These are phyloP conservation scores for Ianthella basta DNA, from an alignment of 37 sponge, comb jelly and placozoan species.

Conservation along the genomic window DNA sequence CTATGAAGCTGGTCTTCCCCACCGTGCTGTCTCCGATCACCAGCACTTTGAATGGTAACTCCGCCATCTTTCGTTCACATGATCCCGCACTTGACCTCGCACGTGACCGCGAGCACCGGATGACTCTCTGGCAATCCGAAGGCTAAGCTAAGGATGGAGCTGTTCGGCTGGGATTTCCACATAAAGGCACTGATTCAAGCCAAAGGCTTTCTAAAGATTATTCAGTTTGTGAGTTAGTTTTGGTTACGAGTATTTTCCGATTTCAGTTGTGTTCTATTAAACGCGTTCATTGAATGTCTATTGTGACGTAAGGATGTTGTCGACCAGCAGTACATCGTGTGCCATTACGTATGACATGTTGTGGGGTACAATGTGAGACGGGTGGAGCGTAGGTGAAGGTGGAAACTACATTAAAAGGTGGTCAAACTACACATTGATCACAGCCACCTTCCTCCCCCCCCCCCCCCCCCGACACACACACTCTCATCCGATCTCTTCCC, in stretches of 20 bases:
- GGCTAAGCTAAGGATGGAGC: background rate
- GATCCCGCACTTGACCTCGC: background rate
- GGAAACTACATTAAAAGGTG: too few relatives aligned
- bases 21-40: conserved; percentile 44
- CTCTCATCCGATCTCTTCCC: background rate
- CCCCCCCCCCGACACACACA: background rate
- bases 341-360: too few relatives aligned
- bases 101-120: background rate
- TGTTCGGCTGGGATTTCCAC: conserved; percentile 45
- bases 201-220: conserved; percentile 73
- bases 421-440: too few relatives aligned
- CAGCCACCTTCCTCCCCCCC: background rate
- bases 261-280: too few relatives aligned
- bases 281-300: too few relatives aligned
- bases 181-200: conserved; percentile 72
- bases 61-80: background rate
- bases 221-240: conserved; percentile 53
- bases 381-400: too few relatives aligned
- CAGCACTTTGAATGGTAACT: conserved; percentile 28
- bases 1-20: conserved; percentile 77
- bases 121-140: too few relatives aligned
- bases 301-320: too few relatives aligned
- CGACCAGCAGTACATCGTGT: too few relatives aligned
- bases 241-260: too few relatives aligned
- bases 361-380: too few relatives aligned